Evolutionary conservation across 2,888 invertebrate species (phyloP).

Genomic region (Drosophila borealis): DNA sequence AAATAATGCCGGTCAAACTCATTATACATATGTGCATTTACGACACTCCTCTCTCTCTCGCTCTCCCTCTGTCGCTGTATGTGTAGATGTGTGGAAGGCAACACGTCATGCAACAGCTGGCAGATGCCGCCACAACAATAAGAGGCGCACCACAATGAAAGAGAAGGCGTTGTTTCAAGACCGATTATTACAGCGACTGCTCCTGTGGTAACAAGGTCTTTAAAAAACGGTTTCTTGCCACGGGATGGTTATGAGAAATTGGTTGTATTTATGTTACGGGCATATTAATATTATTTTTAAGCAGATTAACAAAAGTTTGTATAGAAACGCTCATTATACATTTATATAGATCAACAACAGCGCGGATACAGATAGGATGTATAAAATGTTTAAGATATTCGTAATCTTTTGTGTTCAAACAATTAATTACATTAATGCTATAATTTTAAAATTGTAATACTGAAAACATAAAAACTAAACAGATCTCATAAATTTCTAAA

Average conservation of each 20-base stretch:
- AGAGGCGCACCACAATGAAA: conserved; percentile 17
- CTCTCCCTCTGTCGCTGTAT: neutral
- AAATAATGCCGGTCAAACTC: conserved; percentile 79
- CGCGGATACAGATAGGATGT: too few species aligned
- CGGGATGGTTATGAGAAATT: neutral
- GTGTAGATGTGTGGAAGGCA: conserved; percentile 15
- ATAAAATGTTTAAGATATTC: too few species aligned
- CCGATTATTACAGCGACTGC: conserved; percentile 2
- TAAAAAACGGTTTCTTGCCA: neutral
- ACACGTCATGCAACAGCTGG: conserved; percentile 64
- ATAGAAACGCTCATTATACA: too few species aligned
- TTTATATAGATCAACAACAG: too few species aligned
- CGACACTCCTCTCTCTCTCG: neutral
- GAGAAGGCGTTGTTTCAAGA: neutral
- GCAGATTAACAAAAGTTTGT: too few species aligned
- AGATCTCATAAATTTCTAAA: too few species aligned
- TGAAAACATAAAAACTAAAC: too few species aligned
- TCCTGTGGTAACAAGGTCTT: conserved; percentile 2
- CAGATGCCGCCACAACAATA: conserved; percentile 25
- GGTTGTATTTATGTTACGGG: too few species aligned
- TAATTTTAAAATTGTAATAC: too few species aligned
- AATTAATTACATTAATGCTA: too few species aligned
- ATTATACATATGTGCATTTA: conserved; percentile 54
- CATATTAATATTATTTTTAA: too few species aligned
- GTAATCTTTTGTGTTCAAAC: too few species aligned